Percentiles rank a stretch among this genome's conserved stretches.
Conservation (phyloP, 2,797 vertebrate genomes). For the Orientallactaga sibirica region DNA sequence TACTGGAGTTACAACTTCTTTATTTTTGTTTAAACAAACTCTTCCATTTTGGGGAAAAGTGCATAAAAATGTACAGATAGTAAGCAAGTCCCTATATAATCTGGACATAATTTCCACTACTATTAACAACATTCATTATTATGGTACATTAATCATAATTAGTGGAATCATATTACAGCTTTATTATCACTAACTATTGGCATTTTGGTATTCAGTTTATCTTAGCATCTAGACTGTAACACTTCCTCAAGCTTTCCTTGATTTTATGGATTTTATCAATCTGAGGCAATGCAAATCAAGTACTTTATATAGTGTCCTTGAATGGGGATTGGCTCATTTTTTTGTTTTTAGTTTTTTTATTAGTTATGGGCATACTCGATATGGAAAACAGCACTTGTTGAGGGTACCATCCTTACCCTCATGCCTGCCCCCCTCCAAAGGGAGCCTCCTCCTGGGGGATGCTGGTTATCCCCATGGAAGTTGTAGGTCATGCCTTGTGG, state of each 20-base stretch:
- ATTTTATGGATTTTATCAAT: not conserved
- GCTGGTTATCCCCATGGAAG: too few species aligned
- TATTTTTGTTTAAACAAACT: conserved; percentile 10
- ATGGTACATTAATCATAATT: not conserved
- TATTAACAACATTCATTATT: conserved; percentile 1
- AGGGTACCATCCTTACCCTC: too few species aligned
- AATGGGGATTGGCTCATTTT: too few species aligned
- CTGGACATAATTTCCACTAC: not conserved
- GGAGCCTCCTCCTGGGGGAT: too few species aligned
- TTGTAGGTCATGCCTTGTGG: too few species aligned
- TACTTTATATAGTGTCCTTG: not conserved
- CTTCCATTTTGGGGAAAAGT: conserved; percentile 27
- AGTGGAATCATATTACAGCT: not conserved
- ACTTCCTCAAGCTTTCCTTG: conserved; percentile 16
- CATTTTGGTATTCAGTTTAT: not conserved
- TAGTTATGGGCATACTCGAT: too few species aligned
- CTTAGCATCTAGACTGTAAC: not conserved
- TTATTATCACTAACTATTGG: not conserved
- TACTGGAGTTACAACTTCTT: not conserved
- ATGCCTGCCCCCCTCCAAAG: too few species aligned
- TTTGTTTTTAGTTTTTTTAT: too few species aligned
- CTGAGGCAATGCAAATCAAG: not conserved
- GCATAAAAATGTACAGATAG: not conserved
- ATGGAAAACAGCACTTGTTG: too few species aligned
- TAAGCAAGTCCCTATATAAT: not conserved